Conservation (phyloP, 2,113 vertebrate genomes). For the Callipepla squamata region DNA sequence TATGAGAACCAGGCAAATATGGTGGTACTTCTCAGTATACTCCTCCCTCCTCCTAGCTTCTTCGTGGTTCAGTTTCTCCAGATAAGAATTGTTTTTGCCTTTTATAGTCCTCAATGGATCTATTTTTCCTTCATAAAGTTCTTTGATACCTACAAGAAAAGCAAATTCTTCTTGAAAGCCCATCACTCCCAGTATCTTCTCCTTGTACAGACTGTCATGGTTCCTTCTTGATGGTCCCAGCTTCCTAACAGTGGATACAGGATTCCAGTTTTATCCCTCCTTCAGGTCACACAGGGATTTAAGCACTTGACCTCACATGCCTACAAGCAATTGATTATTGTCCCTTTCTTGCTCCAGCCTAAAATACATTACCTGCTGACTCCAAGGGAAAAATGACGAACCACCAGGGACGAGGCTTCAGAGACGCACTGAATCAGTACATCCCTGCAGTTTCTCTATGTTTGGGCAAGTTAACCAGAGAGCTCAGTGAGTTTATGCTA, state of each 20-base stretch:
- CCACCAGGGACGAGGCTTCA: neutral
- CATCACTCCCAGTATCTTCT: neutral
- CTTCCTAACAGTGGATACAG: neutral
- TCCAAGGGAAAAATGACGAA: neutral
- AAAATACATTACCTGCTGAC: neutral
- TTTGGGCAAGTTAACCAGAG: neutral
- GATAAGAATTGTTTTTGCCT: neutral
- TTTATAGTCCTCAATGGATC: neutral
- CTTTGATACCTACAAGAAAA: neutral
- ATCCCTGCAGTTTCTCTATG: neutral
- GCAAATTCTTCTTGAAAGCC: neutral
- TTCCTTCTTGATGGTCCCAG: neutral
- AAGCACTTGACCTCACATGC: neutral
- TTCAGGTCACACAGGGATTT: neutral
- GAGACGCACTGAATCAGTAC: rapidly evolving
- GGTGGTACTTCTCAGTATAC: neutral
- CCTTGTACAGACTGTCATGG: neutral
- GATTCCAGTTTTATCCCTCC: neutral
- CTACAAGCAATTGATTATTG: neutral
- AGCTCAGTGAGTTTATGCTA: neutral
- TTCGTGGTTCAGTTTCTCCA: neutral
- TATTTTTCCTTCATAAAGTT: neutral
- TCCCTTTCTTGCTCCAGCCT: neutral
- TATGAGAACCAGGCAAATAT: neutral
- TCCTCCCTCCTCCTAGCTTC: neutral